Evolutionary conservation across 2,113 vertebrate species (phyloP).

Genomic region (Ageneiosus marmoratus): DNA sequence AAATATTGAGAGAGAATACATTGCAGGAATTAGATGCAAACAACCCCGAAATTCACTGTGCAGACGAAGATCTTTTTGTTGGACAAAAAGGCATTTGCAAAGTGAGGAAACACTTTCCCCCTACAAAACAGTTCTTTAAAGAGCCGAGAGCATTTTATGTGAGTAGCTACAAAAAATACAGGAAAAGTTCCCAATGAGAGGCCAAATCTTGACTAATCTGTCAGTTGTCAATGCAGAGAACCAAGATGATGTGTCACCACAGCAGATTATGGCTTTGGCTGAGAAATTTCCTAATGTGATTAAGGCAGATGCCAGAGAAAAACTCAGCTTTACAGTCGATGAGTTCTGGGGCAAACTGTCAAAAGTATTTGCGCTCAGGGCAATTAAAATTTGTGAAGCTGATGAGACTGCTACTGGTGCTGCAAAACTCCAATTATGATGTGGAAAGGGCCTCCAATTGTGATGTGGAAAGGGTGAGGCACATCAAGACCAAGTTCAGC

Average conservation of each 20-base stretch:
- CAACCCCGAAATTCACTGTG: neutral
- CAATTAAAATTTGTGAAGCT: neutral
- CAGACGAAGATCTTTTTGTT: slow-evolving; percentile 38
- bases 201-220: slow-evolving; percentile 52
- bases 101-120: slow-evolving; percentile 42
- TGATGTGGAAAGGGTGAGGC: too few relatives aligned
- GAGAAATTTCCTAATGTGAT: slow-evolving; percentile 51
- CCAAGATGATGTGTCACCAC: slow-evolving; percentile 48
- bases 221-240: slow-evolving; percentile 50
- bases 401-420: slow-evolving; percentile 13
- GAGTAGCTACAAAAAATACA: slow-evolving; percentile 44
- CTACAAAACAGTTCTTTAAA: slow-evolving; percentile 51
- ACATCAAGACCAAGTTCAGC: too few relatives aligned
- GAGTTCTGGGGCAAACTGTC: slow-evolving; percentile 52
- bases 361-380: slow-evolving; percentile 50
- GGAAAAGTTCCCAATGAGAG: slow-evolving; percentile 54
- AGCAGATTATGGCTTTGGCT: slow-evolving; percentile 45
- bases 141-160: slow-evolving; percentile 51
- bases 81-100: slow-evolving; percentile 33
- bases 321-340: slow-evolving; percentile 17
- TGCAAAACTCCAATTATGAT: too few relatives aligned
- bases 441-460: too few relatives aligned
- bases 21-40: too few relatives aligned
- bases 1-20: too few relatives aligned
- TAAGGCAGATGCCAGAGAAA: slow-evolving; percentile 23